Percentiles rank a stretch among this genome's conserved stretches.
Evolutionary conservation across 1,140 invertebrate species (phyloP).

Genomic region (Zaprionus africanus): DNA sequence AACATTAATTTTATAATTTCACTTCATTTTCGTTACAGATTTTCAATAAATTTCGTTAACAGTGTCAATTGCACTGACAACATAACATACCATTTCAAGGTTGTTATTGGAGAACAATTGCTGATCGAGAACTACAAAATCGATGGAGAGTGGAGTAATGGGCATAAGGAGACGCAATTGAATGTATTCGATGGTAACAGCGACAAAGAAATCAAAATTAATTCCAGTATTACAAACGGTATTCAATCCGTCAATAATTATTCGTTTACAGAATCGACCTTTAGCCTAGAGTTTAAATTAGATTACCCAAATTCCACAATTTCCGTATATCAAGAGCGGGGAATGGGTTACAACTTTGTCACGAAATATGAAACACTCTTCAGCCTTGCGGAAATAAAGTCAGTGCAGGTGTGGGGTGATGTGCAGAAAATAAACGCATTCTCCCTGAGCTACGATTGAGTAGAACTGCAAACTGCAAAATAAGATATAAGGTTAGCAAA

Average conservation of each 20-base stretch:
- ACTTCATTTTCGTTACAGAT: constrained; percentile 51
- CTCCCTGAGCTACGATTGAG: constrained; percentile 64
- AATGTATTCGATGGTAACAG: constrained; percentile 75
- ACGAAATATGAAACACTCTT: constrained; percentile 55
- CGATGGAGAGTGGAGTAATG: constrained; percentile 65
- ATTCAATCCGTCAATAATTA: constrained; percentile 48
- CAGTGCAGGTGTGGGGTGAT: constrained; percentile 80
- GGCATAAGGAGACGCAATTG: constrained; percentile 55
- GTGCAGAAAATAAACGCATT: constrained; percentile 71
- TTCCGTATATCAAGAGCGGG: constrained; percentile 61
- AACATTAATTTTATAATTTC: constrained; percentile 1
- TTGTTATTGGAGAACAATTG: constrained; percentile 53
- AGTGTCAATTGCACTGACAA: constrained; percentile 60
- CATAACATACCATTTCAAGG: constrained; percentile 81
- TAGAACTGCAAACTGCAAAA: constrained; percentile 4
- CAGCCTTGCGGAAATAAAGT: constrained; percentile 57
- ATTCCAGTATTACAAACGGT: constrained; percentile 39
- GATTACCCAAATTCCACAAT: constrained; percentile 63
- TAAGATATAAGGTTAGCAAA: constrained; percentile 47
- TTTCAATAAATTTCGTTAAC: constrained; percentile 81
- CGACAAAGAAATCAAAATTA: constrained; percentile 23
- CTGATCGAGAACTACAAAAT: constrained; percentile 73
- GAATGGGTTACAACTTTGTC: constrained; percentile 61
- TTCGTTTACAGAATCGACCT: constrained; percentile 75
- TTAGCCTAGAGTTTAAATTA: constrained; percentile 72